Evolutionary conservation across 35 echinoderm and acorn worm genomes (phyloP).

Genomic region (Anneissia japonica): DNA sequence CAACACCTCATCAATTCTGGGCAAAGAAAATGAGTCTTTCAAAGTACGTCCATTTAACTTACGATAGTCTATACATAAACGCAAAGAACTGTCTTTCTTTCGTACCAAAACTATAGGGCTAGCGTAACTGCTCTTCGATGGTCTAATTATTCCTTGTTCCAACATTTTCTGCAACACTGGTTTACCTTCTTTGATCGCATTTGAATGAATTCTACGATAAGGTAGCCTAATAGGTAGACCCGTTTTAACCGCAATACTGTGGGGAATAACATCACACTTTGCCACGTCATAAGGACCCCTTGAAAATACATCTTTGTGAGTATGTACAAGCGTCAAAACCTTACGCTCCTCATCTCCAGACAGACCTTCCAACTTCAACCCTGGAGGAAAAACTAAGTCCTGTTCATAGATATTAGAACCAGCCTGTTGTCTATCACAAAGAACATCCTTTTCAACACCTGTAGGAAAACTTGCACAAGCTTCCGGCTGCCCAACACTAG

Average conservation of each 20-base stretch:
- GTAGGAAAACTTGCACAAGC: too few relatives aligned
- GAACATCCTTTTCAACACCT: too few relatives aligned
- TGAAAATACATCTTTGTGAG: slow-evolving; percentile 11
- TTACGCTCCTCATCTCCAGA: background rate
- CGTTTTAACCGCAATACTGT: slow-evolving; percentile 2
- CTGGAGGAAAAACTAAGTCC: too few relatives aligned
- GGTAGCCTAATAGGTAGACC: background rate
- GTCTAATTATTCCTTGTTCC: slow-evolving; percentile 13
- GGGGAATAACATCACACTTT: slow-evolving; percentile 24
- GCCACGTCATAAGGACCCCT: slow-evolving; percentile 12
- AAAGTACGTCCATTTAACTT: background rate
- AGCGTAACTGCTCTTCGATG: slow-evolving; percentile 2
- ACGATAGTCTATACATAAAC: background rate
- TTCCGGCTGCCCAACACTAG: too few relatives aligned
- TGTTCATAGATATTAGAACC: too few relatives aligned
- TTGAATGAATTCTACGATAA: background rate
- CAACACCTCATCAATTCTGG: slow-evolving; percentile 3
- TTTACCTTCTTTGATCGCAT: background rate
- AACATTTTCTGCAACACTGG: slow-evolving; percentile 13
- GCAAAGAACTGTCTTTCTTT: background rate
- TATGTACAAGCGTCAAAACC: background rate
- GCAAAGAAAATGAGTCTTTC: slow-evolving; percentile 3
- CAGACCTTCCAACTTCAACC: slow-evolving; percentile 22
- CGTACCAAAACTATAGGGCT: slow-evolving; percentile 9
- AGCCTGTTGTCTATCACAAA: too few relatives aligned